Percentiles rank a stretch among this genome's conserved stretches.
Conservation (phyloP, 2,113 vertebrate species). For the Malaclemys terrapin region DNA sequence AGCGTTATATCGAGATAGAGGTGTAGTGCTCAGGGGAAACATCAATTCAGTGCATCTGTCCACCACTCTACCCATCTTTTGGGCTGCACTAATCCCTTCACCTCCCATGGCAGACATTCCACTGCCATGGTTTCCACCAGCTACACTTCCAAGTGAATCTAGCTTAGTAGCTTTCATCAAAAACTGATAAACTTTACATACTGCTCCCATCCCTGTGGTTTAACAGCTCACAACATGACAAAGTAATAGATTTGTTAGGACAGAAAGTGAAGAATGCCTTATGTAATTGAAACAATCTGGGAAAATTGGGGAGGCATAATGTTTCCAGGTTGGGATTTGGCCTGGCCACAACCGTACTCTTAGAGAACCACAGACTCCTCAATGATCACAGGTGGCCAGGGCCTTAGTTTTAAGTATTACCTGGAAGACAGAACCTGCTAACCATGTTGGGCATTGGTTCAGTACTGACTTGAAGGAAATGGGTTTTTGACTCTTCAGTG, state of each 20-base stretch:
- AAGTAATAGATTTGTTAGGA: neutral
- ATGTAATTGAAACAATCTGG: neutral
- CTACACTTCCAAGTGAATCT: neutral
- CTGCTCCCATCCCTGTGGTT: neutral
- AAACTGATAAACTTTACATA: neutral
- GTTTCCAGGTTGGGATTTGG: neutral
- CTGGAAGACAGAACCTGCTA: neutral
- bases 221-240: rapidly evolving
- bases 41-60: rapidly evolving
- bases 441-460: neutral
- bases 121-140: neutral
- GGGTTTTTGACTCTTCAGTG: neutral
- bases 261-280: neutral
- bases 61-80: neutral
- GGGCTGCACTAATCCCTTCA: neutral
- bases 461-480: neutral
- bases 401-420: neutral
- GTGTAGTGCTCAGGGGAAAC: neutral
- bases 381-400: neutral
- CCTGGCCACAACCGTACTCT: neutral
- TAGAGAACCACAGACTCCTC: neutral
- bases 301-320: neutral
- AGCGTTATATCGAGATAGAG: too few relatives aligned
- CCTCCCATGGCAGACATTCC: neutral
- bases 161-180: neutral